Evolutionary conservation across 2,113 vertebrate species (phyloP), one percentile per base, ranked within the genome.

Genomic region (Apistogramma diplotaenia): DNA sequence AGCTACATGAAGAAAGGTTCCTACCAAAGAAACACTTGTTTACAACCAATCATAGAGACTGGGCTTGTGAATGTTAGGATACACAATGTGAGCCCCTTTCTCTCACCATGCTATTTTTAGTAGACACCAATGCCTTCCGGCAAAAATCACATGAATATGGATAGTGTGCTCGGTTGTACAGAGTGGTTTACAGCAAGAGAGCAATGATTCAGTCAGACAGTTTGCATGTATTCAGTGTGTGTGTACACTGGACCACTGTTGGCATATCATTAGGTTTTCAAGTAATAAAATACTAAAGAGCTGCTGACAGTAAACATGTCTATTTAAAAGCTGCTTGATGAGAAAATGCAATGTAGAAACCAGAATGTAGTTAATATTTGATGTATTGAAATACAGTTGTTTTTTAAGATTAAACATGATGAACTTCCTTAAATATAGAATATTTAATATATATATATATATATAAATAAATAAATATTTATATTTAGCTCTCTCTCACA

Each of bases 61-160:
- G 78, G 53, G 87, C 84, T 90, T 74, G 75, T 89, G 87, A 91
- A 93, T 90, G 85, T 92, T 91, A 84, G 87, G 86, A 93, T 88
- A 87, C 90, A 87, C 89, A 92, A 81, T 87, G 93, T 84, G 89
- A 92, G 90, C 89, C 90, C 91, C 90, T 94, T 94, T 94, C 90
- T 93, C 93, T 94, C 92, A 87, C 85, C 84, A 81, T 81, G 91
- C 95, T 96, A 95, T 96, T 95, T 95, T 95, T 95, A 95, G 95
- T 91, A 93, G 91, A 94, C 89, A 94, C 92, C 91, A 91, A 92
- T 95, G 93, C 95, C 95, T 95, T 91, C 86, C 78, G 88, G 95
- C 94, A 93, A 94, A 94, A 92, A 93, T 91, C 90, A 87, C 94
- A 96, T 95, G 95, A 95, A 95, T 95, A 95, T 95, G 94, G 93